Evolutionary conservation across 2,888 invertebrate species (phyloP).

Genomic region (Drosophila hamatofila): DNA sequence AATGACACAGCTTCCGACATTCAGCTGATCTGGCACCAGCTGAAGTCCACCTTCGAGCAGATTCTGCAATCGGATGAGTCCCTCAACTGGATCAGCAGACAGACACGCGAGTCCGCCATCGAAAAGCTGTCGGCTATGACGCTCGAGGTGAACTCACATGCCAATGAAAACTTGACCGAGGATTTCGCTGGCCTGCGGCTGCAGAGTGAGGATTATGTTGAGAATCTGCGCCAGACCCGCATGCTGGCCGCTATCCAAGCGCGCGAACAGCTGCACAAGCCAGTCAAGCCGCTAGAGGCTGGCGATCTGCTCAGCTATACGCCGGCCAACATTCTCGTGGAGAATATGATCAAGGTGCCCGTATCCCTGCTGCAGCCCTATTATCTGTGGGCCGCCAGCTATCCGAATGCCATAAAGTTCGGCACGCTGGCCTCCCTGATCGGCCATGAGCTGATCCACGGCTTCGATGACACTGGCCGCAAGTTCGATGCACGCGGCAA

Average conservation of each 20-base stretch:
- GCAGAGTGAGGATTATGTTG: constrained; percentile 59
- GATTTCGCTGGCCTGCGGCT: constrained; percentile 71
- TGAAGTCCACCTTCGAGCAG: constrained; percentile 71
- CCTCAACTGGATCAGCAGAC: constrained; percentile 67
- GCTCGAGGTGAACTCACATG: constrained; percentile 72
- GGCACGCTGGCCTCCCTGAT: constrained; percentile 76
- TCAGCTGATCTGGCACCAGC: constrained; percentile 75
- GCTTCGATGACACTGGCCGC: constrained; percentile 81
- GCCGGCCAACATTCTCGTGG: constrained; percentile 73
- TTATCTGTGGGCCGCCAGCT: constrained; percentile 71
- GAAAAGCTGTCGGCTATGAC: constrained; percentile 74
- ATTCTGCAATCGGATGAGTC: constrained; percentile 51
- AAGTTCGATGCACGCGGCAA: constrained; percentile 76
- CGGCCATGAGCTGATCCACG: constrained; percentile 82
- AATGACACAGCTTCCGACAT: constrained; percentile 70
- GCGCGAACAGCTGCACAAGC: constrained; percentile 56
- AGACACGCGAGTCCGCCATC: constrained; percentile 66
- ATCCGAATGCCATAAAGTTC: constrained; percentile 80
- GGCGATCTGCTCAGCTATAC: constrained; percentile 66
- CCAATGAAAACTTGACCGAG: constrained; percentile 60
- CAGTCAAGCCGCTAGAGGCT: constrained; percentile 62
- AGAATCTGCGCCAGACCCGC: constrained; percentile 55
- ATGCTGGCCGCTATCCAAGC: neutral
- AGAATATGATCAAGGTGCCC: constrained; percentile 80
- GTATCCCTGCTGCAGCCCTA: constrained; percentile 80